Base-by-base conservation (phyloP, 1,140 invertebrate species). In the Maconellicoccus hirsutus region DNA sequence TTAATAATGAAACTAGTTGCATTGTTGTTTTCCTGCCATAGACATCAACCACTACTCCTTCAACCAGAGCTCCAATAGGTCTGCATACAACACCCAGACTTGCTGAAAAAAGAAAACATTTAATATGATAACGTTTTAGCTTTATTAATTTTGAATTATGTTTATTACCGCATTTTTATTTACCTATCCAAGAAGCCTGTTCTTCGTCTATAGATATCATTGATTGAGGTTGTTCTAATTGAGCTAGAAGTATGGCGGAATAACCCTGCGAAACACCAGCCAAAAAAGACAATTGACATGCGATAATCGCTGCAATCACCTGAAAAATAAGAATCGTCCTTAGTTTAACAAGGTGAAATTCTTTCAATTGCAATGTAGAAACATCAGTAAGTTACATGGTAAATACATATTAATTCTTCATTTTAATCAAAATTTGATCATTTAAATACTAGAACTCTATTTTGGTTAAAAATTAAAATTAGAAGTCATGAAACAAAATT, bases 1-100 rank as follows among this genome's bases (percentile, higher is more conserved):
- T 90, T 0, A 90, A 89, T 26, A 92, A 73, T 4, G 86, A 84
- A 1, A 88, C 86, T 12, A 89, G 78, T 75, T 89, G 84, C 26
- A 93, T 84, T 0, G 89, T 85, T 2, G 83, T 80, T 77, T 86
- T 86, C 39, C 91, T 79, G 0, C 92, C 92, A 59, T 88, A 80
- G 16, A 82, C 82, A 76, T 89, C 87, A 69, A 86, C 84, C 76
- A 86, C 80, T 66, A 86, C 77, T 1, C 88, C 88, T 1, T 87
- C 87, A 16, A 88, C 76, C 6, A 89, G 76, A 2, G 87, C 86
- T 7, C 87, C 87, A 7, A 88, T 75, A 0, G 88, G 88, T 78
- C 88, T 89, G 0, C 87, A 88, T 72, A 89, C 83, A 1, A 87
- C 87, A 8, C 88, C 87, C 10, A 90, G 76, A 71, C 86, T 86